Evolutionary conservation across 2,113 vertebrate genomes (phyloP), one percentile per base, ranked within the genome.

Genomic region (Podarcis cretensis): DNA sequence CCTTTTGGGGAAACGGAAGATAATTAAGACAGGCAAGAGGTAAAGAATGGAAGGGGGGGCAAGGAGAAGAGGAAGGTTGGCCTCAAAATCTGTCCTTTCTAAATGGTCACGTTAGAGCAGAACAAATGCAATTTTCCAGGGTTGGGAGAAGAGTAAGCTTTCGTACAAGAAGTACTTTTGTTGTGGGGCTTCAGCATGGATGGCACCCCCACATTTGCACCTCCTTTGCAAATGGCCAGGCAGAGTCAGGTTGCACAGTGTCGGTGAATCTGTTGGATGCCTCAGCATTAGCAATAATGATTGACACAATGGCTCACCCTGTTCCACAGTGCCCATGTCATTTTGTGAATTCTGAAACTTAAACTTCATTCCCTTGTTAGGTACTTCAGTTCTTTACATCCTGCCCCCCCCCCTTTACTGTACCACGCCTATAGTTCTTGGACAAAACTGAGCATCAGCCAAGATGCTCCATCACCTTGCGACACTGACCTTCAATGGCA

Each of bases 401-500:
- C 59, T 63, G 59, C n/a, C 1, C 0, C 59, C 59, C 59, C 1
- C 59, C 59, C 59, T 20, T 54, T 63, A 27, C 27, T 71, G 9
- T 30, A n/a, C 10, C 69, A 71, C 0, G 7, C 59, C 7, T 71
- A 27, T 30, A 71, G 25, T 9, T 20, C 25, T 71, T 71, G 27
- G 10, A 13, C 25, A 30, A 14, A 30, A 12, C 68, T 5, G 25
- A 69, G 25, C 65, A 68, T 68, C 25, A 2, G 65, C 65, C 5
- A 68, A 68, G 21, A 68, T 18, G 23, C 65, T 48, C 1, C 8
- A 48, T 63, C 59, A 16, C 59, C 59, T 18, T 16, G 18, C 3
- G 18, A 63, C 16, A 63, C 59, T 63, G 59, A 97, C 96, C 97
- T 91, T 97, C 97, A 83, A 97, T 96, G 76, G 94, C 94, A 89